These are phyloP conservation scores for Nomada flava DNA, from an alignment of 2,888 invertebrate species.

Conservation along the genomic window DNA sequence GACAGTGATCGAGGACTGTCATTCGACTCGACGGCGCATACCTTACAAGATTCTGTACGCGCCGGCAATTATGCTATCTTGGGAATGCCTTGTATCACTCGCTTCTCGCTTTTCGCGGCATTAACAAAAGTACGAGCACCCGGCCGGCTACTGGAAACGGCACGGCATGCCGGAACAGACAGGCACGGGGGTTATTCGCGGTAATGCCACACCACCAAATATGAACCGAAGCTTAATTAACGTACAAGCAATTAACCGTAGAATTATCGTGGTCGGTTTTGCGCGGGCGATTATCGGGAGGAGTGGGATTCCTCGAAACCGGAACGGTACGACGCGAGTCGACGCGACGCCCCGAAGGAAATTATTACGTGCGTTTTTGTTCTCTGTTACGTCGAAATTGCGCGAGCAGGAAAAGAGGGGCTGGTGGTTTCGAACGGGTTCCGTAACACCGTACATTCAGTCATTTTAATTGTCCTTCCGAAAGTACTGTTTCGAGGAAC, in stretches of 20 bases:
- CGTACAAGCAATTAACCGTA: conserved; percentile 64
- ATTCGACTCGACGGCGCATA: conserved; percentile 72
- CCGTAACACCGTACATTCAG: conserved; percentile 14
- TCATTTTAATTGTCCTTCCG: conserved; percentile 35
- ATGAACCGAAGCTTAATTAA: conserved; percentile 66
- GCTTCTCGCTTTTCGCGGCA: conserved; percentile 75
- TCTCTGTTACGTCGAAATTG: conserved; percentile 22
- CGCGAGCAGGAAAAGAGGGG: neutral
- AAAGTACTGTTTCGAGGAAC: neutral
- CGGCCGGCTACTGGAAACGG: conserved; percentile 66
- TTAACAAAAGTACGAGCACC: conserved; percentile 70
- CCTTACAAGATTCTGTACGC: conserved; percentile 76
- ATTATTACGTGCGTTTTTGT: conserved; percentile 55
- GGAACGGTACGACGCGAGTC: conserved; percentile 43
- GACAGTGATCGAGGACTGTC: conserved; percentile 77
- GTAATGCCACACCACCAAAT: conserved; percentile 57
- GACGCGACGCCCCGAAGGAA: conserved; percentile 24
- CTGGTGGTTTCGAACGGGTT: conserved; percentile 15
- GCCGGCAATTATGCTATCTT: conserved; percentile 77
- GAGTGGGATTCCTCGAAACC: conserved; percentile 57
- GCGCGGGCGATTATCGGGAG: conserved; percentile 54
- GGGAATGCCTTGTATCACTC: conserved; percentile 74
- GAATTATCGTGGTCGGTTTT: conserved; percentile 62
- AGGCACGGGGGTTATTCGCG: conserved; percentile 39
- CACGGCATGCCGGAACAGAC: conserved; percentile 39